Evolutionary conservation across 2,797 vertebrate species (phyloP), one percentile per base, ranked within the genome.

Genomic region (Gobio occitaniae): DNA sequence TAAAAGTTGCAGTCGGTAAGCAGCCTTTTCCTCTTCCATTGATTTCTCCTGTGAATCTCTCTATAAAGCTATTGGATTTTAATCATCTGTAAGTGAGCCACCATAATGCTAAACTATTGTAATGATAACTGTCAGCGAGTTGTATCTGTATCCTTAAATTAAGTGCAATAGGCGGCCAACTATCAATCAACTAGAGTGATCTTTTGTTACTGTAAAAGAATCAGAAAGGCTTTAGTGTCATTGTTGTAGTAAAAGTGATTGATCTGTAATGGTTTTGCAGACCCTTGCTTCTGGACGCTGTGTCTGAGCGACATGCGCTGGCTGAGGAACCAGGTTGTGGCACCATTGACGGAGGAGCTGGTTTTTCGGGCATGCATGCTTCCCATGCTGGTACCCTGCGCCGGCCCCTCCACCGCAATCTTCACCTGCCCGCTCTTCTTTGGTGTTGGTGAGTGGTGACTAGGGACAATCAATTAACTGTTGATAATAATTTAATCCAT

Each of bases 311-410:
- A 99, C 91, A 97, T 99, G 95, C 97, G 97, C 32, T 99, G 97
- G 97, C 90, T 99, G 80, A 96, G 97, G 86, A 99, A 99, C 88
- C 97, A 98, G 92, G 97, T 98, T 92, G 97, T 98, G 21, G 97
- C 97, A 0, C 97, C 97, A 0, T 86, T 98, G 13, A 98, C 97
- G 0, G 97, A 99, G 90, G 97, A 99, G 92, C 92, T 98, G 93
- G 97, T 98, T 77, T 98, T 97, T 93, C 93, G 97, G 21, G 97
- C 97, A 69, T 99, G 97, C 89, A 99, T 99, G 97, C 91, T 98
- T 91, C 97, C 97, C 89, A 98, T 98, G 97, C 78, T 99, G 82
- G 95, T 98, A 10, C 97, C 97, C 0, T 98, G 97, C 87, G 95
- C 96, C 0, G 96, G 97, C 2, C 94, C 96, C 0, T 93, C 94